phyloP scores from a whole-genome alignment of 2,888 invertebrate genomes.

The Agrotis puta region DNA sequence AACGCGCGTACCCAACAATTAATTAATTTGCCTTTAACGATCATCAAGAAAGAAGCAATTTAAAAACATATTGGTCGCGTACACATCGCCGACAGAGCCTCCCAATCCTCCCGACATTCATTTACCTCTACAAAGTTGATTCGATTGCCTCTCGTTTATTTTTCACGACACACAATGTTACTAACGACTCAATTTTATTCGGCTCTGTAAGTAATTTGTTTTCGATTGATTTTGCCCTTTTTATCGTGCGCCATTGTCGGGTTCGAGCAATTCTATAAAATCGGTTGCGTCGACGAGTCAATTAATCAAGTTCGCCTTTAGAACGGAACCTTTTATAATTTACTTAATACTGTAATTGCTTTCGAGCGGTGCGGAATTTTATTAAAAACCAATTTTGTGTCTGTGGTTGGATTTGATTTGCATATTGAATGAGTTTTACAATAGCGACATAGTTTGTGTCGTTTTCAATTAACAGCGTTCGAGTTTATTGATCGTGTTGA shows the following conservation, averaged over 20 bases:
- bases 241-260: conserved; percentile 65
- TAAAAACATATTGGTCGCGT: conserved; percentile 60
- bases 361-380: conserved; percentile 61
- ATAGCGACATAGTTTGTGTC: conserved; percentile 37
- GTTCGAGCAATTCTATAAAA: conserved; percentile 51
- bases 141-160: conserved; percentile 73
- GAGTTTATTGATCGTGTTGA: conserved; percentile 31
- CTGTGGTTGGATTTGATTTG: conserved; percentile 49
- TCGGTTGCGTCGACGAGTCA: conserved; percentile 61
- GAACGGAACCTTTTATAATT: conserved; percentile 70
- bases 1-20: conserved; percentile 56
- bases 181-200: conserved; percentile 76
- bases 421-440: conserved; percentile 41
- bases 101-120: conserved; percentile 66
- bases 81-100: conserved; percentile 60
- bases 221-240: conserved; percentile 76
- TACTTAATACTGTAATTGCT: conserved; percentile 72
- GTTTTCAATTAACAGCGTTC: conserved; percentile 37
- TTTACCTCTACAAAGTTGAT: conserved; percentile 79
- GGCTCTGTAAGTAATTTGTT: conserved; percentile 79
- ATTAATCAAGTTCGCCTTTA: conserved; percentile 70
- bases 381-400: conserved; percentile 60
- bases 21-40: conserved; percentile 57
- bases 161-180: conserved; percentile 77
- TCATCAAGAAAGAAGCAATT: conserved; percentile 56